These are phyloP conservation scores for Drepanosiphum platanoidis DNA, from an alignment of 2,888 invertebrate species.

Conservation along the genomic window DNA sequence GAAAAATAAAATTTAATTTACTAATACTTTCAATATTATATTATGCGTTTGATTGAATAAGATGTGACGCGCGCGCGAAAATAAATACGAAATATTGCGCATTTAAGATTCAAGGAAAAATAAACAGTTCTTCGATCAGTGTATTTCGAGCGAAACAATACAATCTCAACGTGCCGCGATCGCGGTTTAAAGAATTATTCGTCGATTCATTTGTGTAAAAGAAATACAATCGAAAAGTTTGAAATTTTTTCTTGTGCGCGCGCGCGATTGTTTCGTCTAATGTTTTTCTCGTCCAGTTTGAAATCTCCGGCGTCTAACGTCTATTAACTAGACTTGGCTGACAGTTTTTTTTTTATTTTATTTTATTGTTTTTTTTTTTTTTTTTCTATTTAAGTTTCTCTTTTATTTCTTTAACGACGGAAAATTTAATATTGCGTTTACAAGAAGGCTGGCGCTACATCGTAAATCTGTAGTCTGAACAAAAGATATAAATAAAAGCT, in stretches of 20 bases:
- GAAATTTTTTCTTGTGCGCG: conserved; percentile 15
- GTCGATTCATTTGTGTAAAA: neutral
- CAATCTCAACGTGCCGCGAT: no score
- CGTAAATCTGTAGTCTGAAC: neutral
- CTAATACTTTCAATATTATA: no score
- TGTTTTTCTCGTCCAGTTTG: conserved; percentile 10
- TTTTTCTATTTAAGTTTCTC: conserved; percentile 7
- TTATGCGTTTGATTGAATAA: no score
- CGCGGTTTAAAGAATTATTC: no score
- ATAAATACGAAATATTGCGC: no score
- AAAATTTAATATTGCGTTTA: conserved; percentile 37
- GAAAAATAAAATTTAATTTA: no score
- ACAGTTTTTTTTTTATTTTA: conserved; percentile 20
- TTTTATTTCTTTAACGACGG: conserved; percentile 28
- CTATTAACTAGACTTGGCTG: conserved; percentile 20
- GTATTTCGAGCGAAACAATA: no score
- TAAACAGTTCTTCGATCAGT: no score
- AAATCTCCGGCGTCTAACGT: conserved; percentile 4
- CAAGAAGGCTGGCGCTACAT: neutral
- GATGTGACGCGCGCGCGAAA: no score
- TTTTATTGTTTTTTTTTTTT: no score
- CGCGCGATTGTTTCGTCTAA: neutral
- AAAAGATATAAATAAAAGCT: neutral
- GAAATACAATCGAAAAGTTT: neutral
- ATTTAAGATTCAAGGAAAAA: no score